phyloP scores from a whole-genome alignment of 1,140 invertebrate species.

The Drosophila melanica region DNA sequence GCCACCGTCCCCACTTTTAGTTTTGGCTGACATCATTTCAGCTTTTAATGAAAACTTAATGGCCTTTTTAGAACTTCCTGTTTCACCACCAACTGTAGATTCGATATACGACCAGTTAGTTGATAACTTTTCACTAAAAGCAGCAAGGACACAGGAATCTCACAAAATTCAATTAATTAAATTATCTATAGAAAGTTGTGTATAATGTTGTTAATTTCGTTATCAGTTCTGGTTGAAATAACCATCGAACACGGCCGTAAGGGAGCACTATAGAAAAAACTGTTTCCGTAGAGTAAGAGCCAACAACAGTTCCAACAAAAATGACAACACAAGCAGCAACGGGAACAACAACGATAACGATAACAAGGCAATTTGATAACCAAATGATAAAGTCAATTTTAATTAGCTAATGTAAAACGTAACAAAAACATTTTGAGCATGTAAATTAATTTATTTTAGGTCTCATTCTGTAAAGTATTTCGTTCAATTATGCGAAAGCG shows the following conservation, averaged over 20 bases:
- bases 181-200: slow-evolving; percentile 29
- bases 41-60: too few relatives aligned
- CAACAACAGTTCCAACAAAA: not conserved
- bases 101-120: not conserved
- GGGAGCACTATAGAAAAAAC: slow-evolving; percentile 12
- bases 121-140: not conserved
- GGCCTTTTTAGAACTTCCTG: not conserved
- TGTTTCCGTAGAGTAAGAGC: slow-evolving; percentile 8
- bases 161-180: slow-evolving; percentile 42
- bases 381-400: slow-evolving; percentile 52
- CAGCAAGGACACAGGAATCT: not conserved
- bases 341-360: slow-evolving; percentile 20
- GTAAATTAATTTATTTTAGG: slow-evolving; percentile 37
- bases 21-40: too few relatives aligned
- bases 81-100: not conserved
- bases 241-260: slow-evolving; percentile 25
- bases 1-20: too few relatives aligned
- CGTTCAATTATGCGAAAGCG: slow-evolving; percentile 30
- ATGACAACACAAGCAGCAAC: slow-evolving; percentile 1
- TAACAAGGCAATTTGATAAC: slow-evolving; percentile 44
- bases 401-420: slow-evolving; percentile 56
- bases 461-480: slow-evolving; percentile 11
- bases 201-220: slow-evolving; percentile 34
- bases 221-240: slow-evolving; percentile 22
- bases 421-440: slow-evolving; percentile 39